Base-by-base conservation (phyloP, 2,888 invertebrate species). In the Eupeodes luniger region DNA sequence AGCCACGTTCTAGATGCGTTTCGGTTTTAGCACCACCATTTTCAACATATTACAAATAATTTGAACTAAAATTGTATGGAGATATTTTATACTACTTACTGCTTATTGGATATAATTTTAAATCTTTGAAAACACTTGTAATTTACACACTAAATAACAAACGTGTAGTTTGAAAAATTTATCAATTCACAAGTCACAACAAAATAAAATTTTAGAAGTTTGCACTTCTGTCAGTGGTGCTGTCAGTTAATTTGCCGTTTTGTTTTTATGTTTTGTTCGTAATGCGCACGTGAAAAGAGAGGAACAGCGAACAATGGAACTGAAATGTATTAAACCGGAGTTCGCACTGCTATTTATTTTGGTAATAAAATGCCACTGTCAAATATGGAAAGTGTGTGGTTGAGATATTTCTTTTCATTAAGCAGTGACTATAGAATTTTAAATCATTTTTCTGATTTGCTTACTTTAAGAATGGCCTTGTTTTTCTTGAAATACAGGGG, bases 171-270 rank as follows among this genome's bases (percentile, higher is more conserved):
- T n/a, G 1, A 47, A 51, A 77, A 81, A 44, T 69, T 62, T n/a
- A 61, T 59, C 19, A 79, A 76, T 19, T 16, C 40, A 7, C 7
- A 36, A 36, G 10, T 14, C 66, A 81, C 47, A 72, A 57, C 59
- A 72, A 70, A 64, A 27, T 57, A 55, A n/a, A 62, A 49, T 66
- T 69, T 76, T 27, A 57, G 12, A 44, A 64, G 6, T 12, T 5
- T 59, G 40, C 74, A 69, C 51, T 53, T 51, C 27, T 16, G 11
- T 47, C 9, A 19, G 0, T 36, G 16, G 4, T 53, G 55, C n/a
- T 78, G 86, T 78, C 86, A 82, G 16, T 7, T 0, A 16, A 7
- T 14, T 44, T 84, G 87, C 84, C 85, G 57, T 88, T 88, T 77
- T 62, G 1, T 53, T 78, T 84, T 81, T 5, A 4, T 81, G 67